Base-by-base conservation (phyloP, 2,888 invertebrate genomes). In the Hyposoter dolosus region DNA sequence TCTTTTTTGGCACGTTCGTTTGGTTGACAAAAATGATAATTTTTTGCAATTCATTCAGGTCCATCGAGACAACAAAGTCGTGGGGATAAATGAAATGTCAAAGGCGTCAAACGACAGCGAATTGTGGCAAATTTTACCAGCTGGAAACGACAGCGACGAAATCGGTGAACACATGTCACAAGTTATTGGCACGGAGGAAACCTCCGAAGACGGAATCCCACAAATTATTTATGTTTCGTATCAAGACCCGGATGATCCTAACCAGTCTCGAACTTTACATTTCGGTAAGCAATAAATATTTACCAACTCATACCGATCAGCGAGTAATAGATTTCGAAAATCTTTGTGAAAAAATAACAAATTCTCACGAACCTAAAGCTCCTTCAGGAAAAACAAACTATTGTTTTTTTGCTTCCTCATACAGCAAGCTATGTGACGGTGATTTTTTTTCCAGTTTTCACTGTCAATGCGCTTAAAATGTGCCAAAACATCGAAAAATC, bases 221-320 rank as follows among this genome's bases (percentile, higher is more conserved):
- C 95, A 95, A 89, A 95, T 95, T 79, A 94, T 95, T 84, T 95
- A 95, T 85, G 94, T 95, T 0, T 94, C 95, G 2, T 95, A 95
- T 89, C 94, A 95, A 86, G 94, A 95, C 89, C 93, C 94, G 23
- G 92, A 94, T 82, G 93, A 94, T 88, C 93, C 94, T 4, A 92
- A 93, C 87, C 94, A 94, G 80, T 91, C 94, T 7, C 91, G 93
- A 81, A 94, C 95, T 1, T 89, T 95, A 75, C 93, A 93, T 84
- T 91, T 93, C 40, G 92, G 93, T 92, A 90, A 84, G 74, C 12
- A 6, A 60, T 15, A 75, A 56, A 84, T 3, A 28, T 53, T 60
- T 47, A 63, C 4, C 32, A 56, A 50, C 43, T 75, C 19, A 6
- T n/a, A n/a, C n/a, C 3, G 19, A 66, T 19, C 3, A 12, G n/a